phyloP scores from a whole-genome alignment of 2,797 vertebrate species.

The Siniperca undulata region DNA sequence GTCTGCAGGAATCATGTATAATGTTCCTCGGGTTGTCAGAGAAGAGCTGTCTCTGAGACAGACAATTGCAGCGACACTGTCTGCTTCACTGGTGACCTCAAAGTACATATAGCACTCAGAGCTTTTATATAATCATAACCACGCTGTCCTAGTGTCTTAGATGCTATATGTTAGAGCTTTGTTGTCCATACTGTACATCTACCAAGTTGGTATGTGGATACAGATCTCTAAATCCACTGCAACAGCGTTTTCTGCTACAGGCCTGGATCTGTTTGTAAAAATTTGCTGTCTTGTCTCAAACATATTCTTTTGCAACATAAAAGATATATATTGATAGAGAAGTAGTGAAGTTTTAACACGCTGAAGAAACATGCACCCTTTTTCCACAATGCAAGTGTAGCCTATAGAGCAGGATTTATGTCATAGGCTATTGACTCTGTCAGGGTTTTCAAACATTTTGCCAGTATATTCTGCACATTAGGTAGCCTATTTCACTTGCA shows the following conservation, averaged over 20 bases:
- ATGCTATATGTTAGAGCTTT: conserved; percentile 20
- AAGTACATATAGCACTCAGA: conserved; percentile 35
- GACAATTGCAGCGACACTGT: conserved; percentile 54
- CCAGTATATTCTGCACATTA: not conserved
- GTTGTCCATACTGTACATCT: conserved; percentile 13
- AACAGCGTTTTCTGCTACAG: not conserved
- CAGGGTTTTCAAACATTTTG: not conserved
- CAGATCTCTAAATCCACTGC: conserved; percentile 8
- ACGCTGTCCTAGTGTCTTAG: not conserved
- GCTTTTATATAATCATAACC: conserved; percentile 48
- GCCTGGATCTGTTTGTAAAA: conserved; percentile 14
- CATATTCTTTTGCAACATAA: not conserved
- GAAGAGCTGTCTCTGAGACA: conserved; percentile 48
- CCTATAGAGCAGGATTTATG: not conserved
- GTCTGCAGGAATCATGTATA: conserved; percentile 61
- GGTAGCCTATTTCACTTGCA: conserved; percentile 1
- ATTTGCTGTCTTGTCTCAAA: not conserved
- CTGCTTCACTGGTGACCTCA: conserved; percentile 39
- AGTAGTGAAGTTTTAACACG: not conserved
- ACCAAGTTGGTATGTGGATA: conserved; percentile 30
- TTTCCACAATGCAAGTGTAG: conserved; percentile 6
- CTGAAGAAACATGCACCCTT: not conserved
- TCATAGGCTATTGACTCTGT: not conserved
- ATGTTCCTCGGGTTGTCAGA: conserved; percentile 62
- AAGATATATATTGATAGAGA: not conserved